Base-by-base conservation (phyloP, 2,888 invertebrate genomes). In the Drosophila differens region DNA sequence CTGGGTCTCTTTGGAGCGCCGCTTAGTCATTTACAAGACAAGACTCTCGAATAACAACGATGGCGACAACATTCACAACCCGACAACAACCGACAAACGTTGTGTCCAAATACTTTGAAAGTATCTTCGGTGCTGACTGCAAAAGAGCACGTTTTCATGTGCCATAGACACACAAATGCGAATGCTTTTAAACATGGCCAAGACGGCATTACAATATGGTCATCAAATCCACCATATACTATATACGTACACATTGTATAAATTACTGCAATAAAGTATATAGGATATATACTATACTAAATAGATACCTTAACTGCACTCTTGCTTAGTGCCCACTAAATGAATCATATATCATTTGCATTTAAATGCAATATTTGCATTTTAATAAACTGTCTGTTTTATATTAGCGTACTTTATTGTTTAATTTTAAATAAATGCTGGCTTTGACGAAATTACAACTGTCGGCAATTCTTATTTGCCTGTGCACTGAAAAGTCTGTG, bases 21-120 rank as follows among this genome's bases (percentile, higher is more conserved):
- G 76, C 69, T 79, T 79, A 79, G 79, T 79, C 72, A 79, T 70
- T 79, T 79, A 62, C 76, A 68, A 75, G 69, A 70, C 85, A 72
- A 75, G 67, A 76, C 65, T 74, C 80, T 82, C 71, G 75, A 71
- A 72, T 70, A 71, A 73, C 79, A 77, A 73, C 81, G 47, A 58
- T 72, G 83, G 65, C 81, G 71, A 80, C 80, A 80, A 70, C 70
- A 74, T 77, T 74, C 80, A 72, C 78, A 72, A 53, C 39, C 57
- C 69, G 54, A n/a, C 64, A 55, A 44, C 61, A 57, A 54, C 33
- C 61, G 35, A 70, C 71, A 79, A 68, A 61, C 41, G 67, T 67
- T 81, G 75, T 75, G 79, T 75, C 68, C 75, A 81, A 81, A 73
- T 69, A 68, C 75, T 75, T 78, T 52, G 52, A 78, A 78, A 81